phyloP scores from a whole-genome alignment of 2,797 vertebrate species.

The Chiroxiphia lanceolata region DNA sequence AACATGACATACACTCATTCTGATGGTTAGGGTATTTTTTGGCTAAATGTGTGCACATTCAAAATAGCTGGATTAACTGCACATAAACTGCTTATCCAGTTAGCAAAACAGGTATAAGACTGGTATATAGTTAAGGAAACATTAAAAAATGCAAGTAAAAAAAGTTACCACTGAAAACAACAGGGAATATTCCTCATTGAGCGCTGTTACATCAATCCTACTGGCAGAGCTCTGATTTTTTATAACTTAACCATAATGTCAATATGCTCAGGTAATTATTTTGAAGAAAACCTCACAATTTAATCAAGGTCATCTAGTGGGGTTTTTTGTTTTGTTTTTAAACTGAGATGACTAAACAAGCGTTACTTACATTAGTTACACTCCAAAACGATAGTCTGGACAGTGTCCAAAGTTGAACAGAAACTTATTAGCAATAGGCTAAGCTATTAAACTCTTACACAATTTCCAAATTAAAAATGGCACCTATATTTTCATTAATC shows the following conservation, averaged over 20 bases:
- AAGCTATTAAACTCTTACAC: neutral
- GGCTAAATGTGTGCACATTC: neutral
- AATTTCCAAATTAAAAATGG: neutral
- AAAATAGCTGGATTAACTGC: neutral
- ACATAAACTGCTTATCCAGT: neutral
- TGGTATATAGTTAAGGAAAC: neutral
- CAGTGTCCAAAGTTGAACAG: neutral
- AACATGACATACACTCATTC: neutral
- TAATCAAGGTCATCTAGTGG: neutral
- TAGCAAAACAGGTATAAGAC: neutral
- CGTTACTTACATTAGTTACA: neutral
- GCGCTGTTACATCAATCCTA: neutral
- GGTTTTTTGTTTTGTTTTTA: neutral
- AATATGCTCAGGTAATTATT: neutral
- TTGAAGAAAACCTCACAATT: neutral
- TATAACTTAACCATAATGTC: neutral
- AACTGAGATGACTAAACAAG: neutral
- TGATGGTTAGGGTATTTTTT: neutral
- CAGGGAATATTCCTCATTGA: neutral
- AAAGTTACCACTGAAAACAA: neutral
- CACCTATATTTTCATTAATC: neutral
- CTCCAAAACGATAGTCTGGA: neutral
- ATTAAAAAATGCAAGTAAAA: neutral
- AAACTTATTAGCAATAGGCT: neutral
- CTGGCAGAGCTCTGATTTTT: neutral